phyloP scores from a whole-genome alignment of 2,113 vertebrate genomes.

The Pardalotus punctatus region DNA sequence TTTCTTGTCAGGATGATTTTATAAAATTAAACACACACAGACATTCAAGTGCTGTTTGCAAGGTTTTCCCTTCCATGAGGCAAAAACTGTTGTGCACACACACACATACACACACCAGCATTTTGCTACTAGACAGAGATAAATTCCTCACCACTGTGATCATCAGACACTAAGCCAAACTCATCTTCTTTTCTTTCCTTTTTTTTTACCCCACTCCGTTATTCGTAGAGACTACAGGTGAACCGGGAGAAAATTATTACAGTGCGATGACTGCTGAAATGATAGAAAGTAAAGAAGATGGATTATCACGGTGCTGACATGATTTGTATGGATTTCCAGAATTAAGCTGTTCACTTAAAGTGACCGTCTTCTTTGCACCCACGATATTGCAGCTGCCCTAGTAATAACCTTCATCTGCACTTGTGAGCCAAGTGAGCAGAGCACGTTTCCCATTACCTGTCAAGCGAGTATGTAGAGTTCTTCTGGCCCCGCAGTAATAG shows the following conservation, averaged over 20 bases:
- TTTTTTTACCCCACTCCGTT: slow-evolving; percentile 22
- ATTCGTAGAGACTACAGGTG: slow-evolving; percentile 79
- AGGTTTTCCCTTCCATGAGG: not conserved
- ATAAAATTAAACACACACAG: not conserved
- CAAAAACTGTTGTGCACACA: not conserved
- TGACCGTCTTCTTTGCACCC: slow-evolving; percentile 75
- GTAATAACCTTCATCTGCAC: slow-evolving; percentile 84
- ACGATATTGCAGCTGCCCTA: slow-evolving; percentile 70
- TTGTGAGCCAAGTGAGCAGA: slow-evolving; percentile 80
- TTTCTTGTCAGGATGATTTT: slow-evolving; percentile 36
- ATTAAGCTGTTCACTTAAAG: slow-evolving; percentile 81
- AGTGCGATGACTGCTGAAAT: slow-evolving; percentile 78
- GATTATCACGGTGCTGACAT: slow-evolving; percentile 77
- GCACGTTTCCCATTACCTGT: slow-evolving; percentile 84
- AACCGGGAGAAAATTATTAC: slow-evolving; percentile 76
- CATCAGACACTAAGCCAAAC: slow-evolving; percentile 66
- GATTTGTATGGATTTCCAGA: slow-evolving; percentile 83
- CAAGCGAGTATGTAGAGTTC: slow-evolving; percentile 81
- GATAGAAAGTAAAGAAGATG: slow-evolving; percentile 79
- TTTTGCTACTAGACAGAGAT: slow-evolving; percentile 67
- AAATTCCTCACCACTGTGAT: slow-evolving; percentile 59
- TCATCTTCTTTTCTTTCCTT: slow-evolving; percentile 53
- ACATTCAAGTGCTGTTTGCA: not conserved
- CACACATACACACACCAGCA: not conserved
- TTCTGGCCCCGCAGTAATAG: slow-evolving; percentile 80